Conservation (phyloP, 2,113 vertebrate species). For the Bubalus kerabau region DNA sequence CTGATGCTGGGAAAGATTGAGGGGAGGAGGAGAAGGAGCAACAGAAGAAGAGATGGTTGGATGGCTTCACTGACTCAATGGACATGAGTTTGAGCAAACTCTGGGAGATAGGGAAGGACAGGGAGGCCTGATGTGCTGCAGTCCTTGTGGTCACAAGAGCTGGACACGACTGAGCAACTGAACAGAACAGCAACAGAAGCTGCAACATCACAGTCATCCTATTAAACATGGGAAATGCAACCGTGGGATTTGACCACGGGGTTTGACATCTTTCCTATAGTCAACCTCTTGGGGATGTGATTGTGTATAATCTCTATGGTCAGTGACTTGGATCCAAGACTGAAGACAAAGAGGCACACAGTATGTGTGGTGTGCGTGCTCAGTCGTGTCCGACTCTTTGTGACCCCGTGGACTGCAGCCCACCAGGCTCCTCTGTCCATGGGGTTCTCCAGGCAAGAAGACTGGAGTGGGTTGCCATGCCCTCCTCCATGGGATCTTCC, state of each 20-base stretch:
- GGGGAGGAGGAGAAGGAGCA: neutral
- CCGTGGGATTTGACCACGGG: neutral
- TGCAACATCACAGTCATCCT: neutral
- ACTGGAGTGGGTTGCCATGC: neutral
- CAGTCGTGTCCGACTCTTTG: fast-evolving
- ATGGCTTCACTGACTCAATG: neutral
- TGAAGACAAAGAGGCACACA: neutral
- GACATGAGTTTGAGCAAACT: neutral
- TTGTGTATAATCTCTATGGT: neutral
- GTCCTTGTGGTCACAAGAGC: neutral
- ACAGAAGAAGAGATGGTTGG: neutral
- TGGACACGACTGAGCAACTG: neutral
- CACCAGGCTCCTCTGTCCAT: neutral
- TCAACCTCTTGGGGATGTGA: neutral
- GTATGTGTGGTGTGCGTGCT: neutral
- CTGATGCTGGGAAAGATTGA: neutral
- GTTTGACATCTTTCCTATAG: neutral
- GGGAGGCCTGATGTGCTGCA: neutral
- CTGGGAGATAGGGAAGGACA: neutral
- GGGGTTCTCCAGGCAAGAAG: neutral
- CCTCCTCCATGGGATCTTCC: neutral
- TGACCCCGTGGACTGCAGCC: neutral
- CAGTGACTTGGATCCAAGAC: neutral
- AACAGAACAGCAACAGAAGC: neutral
- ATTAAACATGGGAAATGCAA: neutral